Evolutionary conservation across 2,113 vertebrate species (phyloP).

Genomic region (Eublepharis macularius): DNA sequence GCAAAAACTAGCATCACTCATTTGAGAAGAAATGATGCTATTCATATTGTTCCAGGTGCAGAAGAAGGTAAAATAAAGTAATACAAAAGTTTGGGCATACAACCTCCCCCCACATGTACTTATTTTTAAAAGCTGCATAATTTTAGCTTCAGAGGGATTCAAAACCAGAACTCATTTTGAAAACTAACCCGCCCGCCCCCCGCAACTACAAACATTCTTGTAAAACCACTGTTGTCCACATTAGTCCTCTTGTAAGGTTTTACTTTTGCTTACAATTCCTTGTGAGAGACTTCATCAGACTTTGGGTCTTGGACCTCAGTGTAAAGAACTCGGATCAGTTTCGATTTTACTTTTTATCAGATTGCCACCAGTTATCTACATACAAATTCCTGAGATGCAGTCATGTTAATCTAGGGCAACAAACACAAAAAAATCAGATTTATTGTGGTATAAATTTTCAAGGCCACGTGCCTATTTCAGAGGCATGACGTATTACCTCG

Average conservation of each 20-base stretch:
- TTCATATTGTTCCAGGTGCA: slow-evolving; percentile 57
- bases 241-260: not conserved
- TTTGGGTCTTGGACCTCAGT: not conserved
- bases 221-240: slow-evolving; percentile 33
- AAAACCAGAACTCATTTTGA: not conserved
- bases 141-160: not conserved
- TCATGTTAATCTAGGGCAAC: no score
- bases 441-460: not conserved
- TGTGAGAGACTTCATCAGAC: not conserved
- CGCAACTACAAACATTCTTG: not conserved
- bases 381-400: not conserved
- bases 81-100: slow-evolving; percentile 56
- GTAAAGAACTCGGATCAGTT: not conserved
- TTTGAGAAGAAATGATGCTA: slow-evolving; percentile 61
- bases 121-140: slow-evolving; percentile 43
- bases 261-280: slow-evolving; percentile 1
- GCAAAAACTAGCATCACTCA: slow-evolving; percentile 23
- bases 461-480: not conserved
- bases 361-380: not conserved
- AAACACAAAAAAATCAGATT: not conserved
- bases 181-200: not conserved
- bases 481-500: not conserved
- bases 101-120: slow-evolving; percentile 20
- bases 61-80: slow-evolving; percentile 54
- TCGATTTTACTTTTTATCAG: not conserved